phyloP scores from a whole-genome alignment of 2,888 invertebrate species.

The Uropetala carovei region DNA sequence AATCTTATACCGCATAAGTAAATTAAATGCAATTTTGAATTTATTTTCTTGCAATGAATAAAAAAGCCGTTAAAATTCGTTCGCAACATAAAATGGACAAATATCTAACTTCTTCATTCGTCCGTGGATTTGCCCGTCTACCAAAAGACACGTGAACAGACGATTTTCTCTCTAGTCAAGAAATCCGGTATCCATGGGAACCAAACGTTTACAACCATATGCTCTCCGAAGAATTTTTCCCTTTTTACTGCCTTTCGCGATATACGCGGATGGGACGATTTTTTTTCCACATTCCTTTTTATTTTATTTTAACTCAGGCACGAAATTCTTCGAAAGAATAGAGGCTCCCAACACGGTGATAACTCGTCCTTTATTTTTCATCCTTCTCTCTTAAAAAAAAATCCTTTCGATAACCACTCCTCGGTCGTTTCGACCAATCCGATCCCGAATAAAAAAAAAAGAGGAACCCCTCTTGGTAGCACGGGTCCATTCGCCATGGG shows the following conservation, averaged over 20 bases:
- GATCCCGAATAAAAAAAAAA: conserved; percentile 33
- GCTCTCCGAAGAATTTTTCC: neutral
- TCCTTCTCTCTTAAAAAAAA: neutral
- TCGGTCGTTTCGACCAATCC: neutral
- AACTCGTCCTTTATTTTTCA: conserved; percentile 23
- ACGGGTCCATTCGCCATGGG: neutral
- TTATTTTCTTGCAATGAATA: too few species aligned
- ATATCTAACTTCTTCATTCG: too few species aligned
- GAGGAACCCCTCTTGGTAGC: neutral
- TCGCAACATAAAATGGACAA: too few species aligned
- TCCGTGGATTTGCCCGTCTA: too few species aligned
- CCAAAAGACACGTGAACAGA: too few species aligned
- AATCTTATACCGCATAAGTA: too few species aligned
- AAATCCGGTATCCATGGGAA: neutral
- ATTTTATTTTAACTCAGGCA: neutral
- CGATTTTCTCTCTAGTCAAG: neutral
- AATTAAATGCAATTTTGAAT: too few species aligned
- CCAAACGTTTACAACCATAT: neutral
- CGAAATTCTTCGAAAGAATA: conserved; percentile 54
- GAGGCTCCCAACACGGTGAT: conserved; percentile 5
- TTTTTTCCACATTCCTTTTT: neutral
- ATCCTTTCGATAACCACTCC: neutral
- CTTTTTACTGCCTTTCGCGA: neutral
- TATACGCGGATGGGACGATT: neutral
- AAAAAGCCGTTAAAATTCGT: too few species aligned